Percentiles rank a stretch among this genome's conserved stretches.
Conservation (phyloP, 1,140 invertebrate species). For the Andricus grossulariae region DNA sequence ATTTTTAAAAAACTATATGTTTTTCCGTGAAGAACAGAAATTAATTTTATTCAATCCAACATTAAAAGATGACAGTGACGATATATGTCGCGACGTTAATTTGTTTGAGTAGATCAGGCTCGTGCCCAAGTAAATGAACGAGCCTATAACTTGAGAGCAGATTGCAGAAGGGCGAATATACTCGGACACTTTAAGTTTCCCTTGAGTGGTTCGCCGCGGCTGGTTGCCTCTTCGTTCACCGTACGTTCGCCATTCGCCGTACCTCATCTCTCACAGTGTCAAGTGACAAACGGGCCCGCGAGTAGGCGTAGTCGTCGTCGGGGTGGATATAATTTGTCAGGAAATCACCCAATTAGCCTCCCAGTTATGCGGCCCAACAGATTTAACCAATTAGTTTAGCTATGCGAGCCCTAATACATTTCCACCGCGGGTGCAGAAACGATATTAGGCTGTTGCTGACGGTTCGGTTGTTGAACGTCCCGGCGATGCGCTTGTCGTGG, state of each 20-base stretch:
- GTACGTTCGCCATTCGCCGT: slow-evolving; percentile 32
- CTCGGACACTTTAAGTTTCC: slow-evolving; percentile 55
- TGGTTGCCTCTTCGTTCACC: slow-evolving; percentile 40
- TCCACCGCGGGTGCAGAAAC: slow-evolving; percentile 59
- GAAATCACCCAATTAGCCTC: slow-evolving; percentile 77
- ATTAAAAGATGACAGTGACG: background rate
- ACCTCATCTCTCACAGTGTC: slow-evolving; percentile 64
- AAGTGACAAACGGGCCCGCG: slow-evolving; percentile 75
- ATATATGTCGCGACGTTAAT: background rate
- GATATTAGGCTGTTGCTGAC: slow-evolving; percentile 5
- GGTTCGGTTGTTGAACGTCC: background rate
- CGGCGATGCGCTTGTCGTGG: background rate
- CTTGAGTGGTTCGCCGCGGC: slow-evolving; percentile 16
- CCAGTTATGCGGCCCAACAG: slow-evolving; percentile 76
- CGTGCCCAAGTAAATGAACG: slow-evolving; percentile 56
- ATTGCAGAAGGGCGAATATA: slow-evolving; percentile 63
- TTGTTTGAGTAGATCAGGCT: slow-evolving; percentile 30
- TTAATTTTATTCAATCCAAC: background rate
- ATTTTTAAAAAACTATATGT: too few relatives aligned
- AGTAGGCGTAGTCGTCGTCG: slow-evolving; percentile 73
- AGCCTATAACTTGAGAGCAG: slow-evolving; percentile 61
- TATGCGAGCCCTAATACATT: slow-evolving; percentile 75
- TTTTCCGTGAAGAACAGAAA: too few relatives aligned
- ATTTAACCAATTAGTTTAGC: slow-evolving; percentile 77
- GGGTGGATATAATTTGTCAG: slow-evolving; percentile 76